Evolutionary conservation across 2,113 vertebrate genomes (phyloP).

Genomic region (Regulus satrapa): DNA sequence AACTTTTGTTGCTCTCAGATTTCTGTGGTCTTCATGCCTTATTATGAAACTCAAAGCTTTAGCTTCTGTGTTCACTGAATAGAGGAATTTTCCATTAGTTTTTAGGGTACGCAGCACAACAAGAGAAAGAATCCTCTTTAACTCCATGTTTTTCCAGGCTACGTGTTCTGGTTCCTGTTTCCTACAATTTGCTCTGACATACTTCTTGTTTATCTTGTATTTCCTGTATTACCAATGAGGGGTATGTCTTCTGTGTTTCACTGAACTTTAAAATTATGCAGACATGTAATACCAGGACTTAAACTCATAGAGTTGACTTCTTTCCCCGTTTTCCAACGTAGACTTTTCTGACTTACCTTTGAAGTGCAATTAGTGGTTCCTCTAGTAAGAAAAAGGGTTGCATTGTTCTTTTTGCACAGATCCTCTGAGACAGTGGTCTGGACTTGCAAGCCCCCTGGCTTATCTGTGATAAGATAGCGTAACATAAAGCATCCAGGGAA

Average conservation of each 20-base stretch:
- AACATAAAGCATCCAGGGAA: background rate
- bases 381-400: background rate
- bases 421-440: background rate
- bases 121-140: background rate
- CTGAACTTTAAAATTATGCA: background rate
- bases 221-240: background rate
- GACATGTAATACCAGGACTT: background rate
- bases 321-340: background rate
- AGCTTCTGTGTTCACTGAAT: background rate
- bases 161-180: background rate
- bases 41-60: background rate
- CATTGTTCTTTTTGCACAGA: background rate
- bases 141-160: background rate
- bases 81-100: background rate
- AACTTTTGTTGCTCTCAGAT: background rate
- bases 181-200: background rate
- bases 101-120: rapidly evolving
- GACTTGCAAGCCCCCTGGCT: background rate
- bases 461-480: background rate
- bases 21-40: background rate
- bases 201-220: background rate
- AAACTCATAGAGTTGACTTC: background rate
- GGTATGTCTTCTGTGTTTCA: background rate
- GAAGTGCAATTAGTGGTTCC: background rate
- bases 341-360: background rate